A percentile compares a stretch with the other conserved stretches of the same genome.
These are phyloP conservation scores for Lasioglossum lativentre DNA, from an alignment of 2,888 invertebrate species.

Conservation along the genomic window DNA sequence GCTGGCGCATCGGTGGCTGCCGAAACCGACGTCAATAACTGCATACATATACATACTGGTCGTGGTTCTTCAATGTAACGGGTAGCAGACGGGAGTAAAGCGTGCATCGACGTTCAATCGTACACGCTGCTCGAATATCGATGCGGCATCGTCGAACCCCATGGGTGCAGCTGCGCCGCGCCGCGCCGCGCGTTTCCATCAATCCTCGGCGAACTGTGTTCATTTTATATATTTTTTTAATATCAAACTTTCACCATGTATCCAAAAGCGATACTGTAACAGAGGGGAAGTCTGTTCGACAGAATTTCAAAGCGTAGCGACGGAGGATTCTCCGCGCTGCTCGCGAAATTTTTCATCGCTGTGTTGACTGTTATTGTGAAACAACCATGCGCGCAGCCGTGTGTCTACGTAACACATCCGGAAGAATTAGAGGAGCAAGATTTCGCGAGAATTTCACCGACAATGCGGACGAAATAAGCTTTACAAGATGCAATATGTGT, in stretches of 20 bases:
- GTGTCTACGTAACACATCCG: too few relatives aligned
- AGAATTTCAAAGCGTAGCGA: constrained; percentile 42
- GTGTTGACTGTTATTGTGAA: background rate
- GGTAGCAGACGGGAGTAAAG: constrained; percentile 40
- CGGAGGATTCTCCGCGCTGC: constrained; percentile 21
- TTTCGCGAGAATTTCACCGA: background rate
- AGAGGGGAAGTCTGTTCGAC: background rate
- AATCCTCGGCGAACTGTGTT: constrained; percentile 35
- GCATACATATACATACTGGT: constrained; percentile 10
- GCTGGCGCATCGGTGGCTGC: background rate
- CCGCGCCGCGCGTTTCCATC: constrained; percentile 25
- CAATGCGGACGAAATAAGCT: constrained; percentile 5
- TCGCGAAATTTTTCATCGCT: background rate
- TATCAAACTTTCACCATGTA: constrained; percentile 52
- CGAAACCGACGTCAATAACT: constrained; percentile 16
- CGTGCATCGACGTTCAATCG: constrained; percentile 76
- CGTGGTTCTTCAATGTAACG: constrained; percentile 41
- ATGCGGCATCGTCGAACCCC: constrained; percentile 40
- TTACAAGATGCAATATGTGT: constrained; percentile 25
- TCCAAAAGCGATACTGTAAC: constrained; percentile 33
- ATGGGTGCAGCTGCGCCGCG: constrained; percentile 27
- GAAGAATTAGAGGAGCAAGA: background rate
- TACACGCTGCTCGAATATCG: constrained; percentile 69
- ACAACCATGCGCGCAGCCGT: background rate
- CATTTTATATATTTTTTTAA: constrained; percentile 36